Evolutionary conservation across 2,113 vertebrate species (phyloP).

Genomic region (Mandrillus leucophaeus): DNA sequence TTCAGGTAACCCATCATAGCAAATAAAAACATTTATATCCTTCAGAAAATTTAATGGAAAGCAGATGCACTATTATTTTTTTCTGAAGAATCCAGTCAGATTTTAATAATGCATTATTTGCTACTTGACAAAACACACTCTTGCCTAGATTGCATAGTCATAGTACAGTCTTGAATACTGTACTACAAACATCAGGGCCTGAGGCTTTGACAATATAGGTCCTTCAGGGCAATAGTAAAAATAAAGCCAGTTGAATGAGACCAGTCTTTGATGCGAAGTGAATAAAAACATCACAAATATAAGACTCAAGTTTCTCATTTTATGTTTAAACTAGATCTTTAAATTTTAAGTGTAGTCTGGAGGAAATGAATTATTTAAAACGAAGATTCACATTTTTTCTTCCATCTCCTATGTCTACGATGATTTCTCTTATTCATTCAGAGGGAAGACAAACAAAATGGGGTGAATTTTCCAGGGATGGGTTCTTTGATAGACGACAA

Average conservation of each 20-base stretch:
- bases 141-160: background rate
- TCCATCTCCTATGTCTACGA: background rate
- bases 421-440: slow-evolving; percentile 2
- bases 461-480: background rate
- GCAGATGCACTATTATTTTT: slow-evolving; percentile 36
- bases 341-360: background rate
- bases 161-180: background rate
- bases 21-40: slow-evolving; percentile 38
- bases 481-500: background rate
- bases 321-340: background rate
- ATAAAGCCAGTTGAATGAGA: background rate
- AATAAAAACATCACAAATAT: slow-evolving; percentile 27
- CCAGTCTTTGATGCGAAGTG: background rate
- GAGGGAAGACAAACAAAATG: background rate
- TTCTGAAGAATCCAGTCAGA: background rate
- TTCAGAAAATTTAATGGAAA: slow-evolving; percentile 35
- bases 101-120: slow-evolving; percentile 18
- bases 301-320: background rate
- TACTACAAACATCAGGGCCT: background rate
- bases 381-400: slow-evolving; percentile 9
- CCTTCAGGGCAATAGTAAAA: background rate
- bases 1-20: background rate
- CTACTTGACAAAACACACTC: background rate
- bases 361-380: slow-evolving; percentile 25
- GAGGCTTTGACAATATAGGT: background rate